These are phyloP conservation scores for Struthio camelus DNA, from an alignment of 2,113 vertebrate species.

Conservation along the genomic window DNA sequence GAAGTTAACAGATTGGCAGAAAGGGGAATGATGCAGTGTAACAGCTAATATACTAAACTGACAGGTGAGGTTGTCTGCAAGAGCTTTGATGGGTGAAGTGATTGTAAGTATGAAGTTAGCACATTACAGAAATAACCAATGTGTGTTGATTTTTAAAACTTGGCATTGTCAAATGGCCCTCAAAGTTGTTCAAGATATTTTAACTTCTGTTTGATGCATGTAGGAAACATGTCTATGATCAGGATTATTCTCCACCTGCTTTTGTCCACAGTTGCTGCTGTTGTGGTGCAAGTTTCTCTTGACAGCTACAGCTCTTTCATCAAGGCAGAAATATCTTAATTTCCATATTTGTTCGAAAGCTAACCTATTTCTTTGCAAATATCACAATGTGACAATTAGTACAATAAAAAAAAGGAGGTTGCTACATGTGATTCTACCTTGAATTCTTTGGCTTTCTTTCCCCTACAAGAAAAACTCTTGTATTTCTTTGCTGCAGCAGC, in stretches of 20 bases:
- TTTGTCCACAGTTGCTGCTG: slow-evolving; percentile 9
- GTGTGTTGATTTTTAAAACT: background rate
- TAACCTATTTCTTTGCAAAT: background rate
- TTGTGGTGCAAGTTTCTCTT: background rate
- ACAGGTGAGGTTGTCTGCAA: background rate
- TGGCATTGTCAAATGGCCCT: background rate
- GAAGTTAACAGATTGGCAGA: background rate
- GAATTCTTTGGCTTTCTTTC: background rate
- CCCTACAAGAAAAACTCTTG: background rate
- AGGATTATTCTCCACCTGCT: background rate
- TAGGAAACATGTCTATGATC: background rate
- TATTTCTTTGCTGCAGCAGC: background rate
- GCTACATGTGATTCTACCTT: background rate
- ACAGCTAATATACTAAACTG: background rate
- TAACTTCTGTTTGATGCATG: background rate
- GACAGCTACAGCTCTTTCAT: background rate
- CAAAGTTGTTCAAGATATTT: background rate
- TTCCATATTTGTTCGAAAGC: background rate
- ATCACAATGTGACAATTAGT: background rate
- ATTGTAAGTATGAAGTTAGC: background rate
- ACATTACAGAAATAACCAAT: background rate
- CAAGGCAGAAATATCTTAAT: background rate
- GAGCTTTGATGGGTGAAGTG: background rate
- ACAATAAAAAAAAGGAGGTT: background rate
- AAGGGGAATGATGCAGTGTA: background rate